Evolutionary conservation across 1,140 invertebrate genomes (phyloP).

Genomic region (Rhyzopertha dominica): DNA sequence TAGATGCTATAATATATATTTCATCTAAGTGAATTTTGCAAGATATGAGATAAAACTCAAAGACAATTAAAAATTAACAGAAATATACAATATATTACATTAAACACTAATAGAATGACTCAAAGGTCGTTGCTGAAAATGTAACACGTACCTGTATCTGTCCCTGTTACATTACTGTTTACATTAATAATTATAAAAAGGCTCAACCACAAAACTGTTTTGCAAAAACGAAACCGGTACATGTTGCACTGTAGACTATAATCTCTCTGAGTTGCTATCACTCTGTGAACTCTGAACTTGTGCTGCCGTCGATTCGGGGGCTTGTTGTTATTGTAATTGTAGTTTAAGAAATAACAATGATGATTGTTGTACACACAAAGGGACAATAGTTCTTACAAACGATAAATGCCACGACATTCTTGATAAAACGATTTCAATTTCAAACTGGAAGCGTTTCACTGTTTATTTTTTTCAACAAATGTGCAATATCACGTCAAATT

Average conservation of each 20-base stretch:
- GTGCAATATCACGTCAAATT: too few species aligned
- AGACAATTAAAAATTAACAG: too few species aligned
- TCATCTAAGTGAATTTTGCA: too few species aligned
- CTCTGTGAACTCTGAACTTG: not conserved
- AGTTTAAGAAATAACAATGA: conserved; percentile 1
- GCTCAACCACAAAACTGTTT: conserved; percentile 25
- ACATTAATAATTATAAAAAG: conserved; percentile 53
- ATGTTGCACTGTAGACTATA: not conserved
- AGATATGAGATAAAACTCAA: too few species aligned
- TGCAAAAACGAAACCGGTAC: not conserved
- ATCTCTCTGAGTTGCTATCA: conserved; percentile 3
- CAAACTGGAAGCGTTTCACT: too few species aligned
- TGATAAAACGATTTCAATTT: too few species aligned
- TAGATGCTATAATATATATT: too few species aligned
- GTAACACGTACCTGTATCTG: conserved; percentile 26
- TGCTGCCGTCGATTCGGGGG: not conserved
- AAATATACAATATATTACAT: too few species aligned
- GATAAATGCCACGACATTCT: too few species aligned
- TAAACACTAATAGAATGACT: conserved; percentile 11
- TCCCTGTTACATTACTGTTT: conserved; percentile 47
- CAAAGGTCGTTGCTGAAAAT: conserved; percentile 1
- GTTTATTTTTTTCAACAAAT: too few species aligned
- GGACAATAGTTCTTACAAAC: too few species aligned
- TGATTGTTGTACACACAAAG: too few species aligned
- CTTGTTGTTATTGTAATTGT: not conserved